Evolutionary conservation across 2,797 vertebrate genomes (phyloP), one percentile per base, ranked within the genome.

Genomic region (Phataginus tetradactyla): DNA sequence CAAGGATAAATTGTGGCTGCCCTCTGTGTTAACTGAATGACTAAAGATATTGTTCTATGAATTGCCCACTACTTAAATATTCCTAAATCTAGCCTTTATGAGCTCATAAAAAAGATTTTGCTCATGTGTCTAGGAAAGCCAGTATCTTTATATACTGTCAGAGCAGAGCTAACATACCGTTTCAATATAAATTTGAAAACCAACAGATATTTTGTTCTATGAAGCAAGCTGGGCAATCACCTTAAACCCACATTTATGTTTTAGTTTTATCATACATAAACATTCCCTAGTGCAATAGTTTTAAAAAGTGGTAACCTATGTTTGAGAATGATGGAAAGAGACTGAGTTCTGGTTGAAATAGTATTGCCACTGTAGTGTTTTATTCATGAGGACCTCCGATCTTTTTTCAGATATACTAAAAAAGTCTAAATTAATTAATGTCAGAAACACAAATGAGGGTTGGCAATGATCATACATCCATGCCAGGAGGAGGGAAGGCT

Each of bases 81-180:
- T 97, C 94, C 57, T 84, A 97, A 96, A 59, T 91, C 83, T 97
- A 45, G 75, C 79, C 89, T 97, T 97, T 96, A 97, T 97, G 95
- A 97, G 93, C 95, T 91, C 88, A 90, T 97, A 94, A 97, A 97
- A 90, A 96, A 92, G 94, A 89, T 89, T 97, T 95, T 96, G 95
- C 94, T 97, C 96, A 92, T 96, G 89, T 95, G 85, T 85, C 69
- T 90, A 91, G 77, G 96, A 96, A 97, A 97, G 77, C 49, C 63
- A 55, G 42, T 96, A 97, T 98, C 96, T 97, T 97, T 97, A 97
- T 96, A 91, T 95, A 95, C 94, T 96, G 85, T 97, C 94, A 96
- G 96, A 95, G 86, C 53, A 95, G 93, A 97, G 74, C 91, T 94
- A 96, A 95, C 97, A 97, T 97, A 90, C 86, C 97, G 97, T 97